phyloP scores from a whole-genome alignment of 2,888 invertebrate genomes.

The Tetranychus piercei region DNA sequence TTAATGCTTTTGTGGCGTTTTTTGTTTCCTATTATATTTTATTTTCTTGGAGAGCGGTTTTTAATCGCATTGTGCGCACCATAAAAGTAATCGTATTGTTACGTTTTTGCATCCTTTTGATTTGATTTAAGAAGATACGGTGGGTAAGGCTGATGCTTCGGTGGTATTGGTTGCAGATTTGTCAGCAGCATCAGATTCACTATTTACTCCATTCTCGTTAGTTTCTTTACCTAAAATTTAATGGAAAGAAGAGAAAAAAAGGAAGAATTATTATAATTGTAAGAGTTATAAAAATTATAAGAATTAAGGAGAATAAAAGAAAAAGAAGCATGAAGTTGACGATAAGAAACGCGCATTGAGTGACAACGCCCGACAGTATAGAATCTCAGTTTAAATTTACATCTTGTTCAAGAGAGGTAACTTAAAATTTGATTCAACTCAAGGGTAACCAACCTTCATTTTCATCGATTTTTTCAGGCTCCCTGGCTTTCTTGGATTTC shows the following conservation, averaged over 20 bases:
- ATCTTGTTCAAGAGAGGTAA: neutral
- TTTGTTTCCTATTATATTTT: too few species aligned
- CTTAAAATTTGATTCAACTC: conserved; percentile 14
- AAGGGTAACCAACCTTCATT: conserved; percentile 11
- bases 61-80: too few species aligned
- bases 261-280: neutral
- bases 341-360: neutral
- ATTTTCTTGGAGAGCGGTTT: too few species aligned
- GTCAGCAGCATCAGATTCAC: neutral
- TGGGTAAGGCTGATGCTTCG: neutral
- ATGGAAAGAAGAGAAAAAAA: neutral
- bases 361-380: neutral
- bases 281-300: neutral
- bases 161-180: neutral
- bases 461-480: conserved; percentile 17
- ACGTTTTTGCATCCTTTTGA: neutral
- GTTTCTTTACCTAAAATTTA: neutral
- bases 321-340: neutral
- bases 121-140: neutral
- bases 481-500: conserved; percentile 11
- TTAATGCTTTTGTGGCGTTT: too few species aligned
- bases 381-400: neutral
- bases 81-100: too few species aligned
- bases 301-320: neutral
- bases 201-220: neutral